A percentile compares a stretch with the other conserved stretches of the same genome.
Conservation (phyloP, 1,140 invertebrate genomes). For the Drosophila chauvacae region DNA sequence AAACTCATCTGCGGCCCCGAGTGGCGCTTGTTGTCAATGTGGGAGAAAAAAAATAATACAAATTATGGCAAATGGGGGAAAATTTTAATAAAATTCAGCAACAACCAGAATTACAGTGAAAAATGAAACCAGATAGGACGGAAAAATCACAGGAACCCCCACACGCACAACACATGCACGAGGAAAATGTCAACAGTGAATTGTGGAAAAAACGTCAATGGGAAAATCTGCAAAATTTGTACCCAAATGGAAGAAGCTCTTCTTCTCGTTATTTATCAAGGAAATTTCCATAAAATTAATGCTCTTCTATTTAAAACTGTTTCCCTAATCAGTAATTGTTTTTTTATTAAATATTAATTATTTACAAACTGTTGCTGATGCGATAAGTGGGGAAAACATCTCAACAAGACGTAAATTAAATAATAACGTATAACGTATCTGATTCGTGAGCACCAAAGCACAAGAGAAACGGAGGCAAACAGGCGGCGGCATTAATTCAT, state of each 20-base stretch:
- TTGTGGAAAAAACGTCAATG: conserved; percentile 60
- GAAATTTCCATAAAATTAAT: conserved; percentile 12
- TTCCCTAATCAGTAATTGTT: conserved; percentile 14
- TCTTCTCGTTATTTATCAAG: background rate
- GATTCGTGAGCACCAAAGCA: conserved; percentile 13
- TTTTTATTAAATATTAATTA: conserved; percentile 43
- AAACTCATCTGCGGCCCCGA: conserved; percentile 69
- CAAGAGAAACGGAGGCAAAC: conserved; percentile 28
- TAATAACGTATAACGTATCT: conserved; percentile 40
- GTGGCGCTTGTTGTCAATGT: conserved; percentile 46
- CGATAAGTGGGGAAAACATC: conserved; percentile 24
- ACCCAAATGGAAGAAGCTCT: background rate
- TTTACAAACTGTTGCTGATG: conserved; percentile 25
- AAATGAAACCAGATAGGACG: conserved; percentile 23
- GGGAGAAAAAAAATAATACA: conserved; percentile 61
- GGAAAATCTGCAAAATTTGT: conserved; percentile 26
- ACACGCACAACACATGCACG: conserved; percentile 27
- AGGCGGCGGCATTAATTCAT: conserved; percentile 75
- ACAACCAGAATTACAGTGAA: conserved; percentile 63
- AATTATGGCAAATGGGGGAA: conserved; percentile 82
- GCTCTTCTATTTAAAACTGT: background rate
- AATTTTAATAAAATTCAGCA: conserved; percentile 82
- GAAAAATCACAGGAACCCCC: conserved; percentile 10
- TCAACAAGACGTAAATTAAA: conserved; percentile 48
- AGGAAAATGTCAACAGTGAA: conserved; percentile 67